Evolutionary conservation across 2,797 vertebrate genomes (phyloP).

Genomic region (Basileuterus tristriatus): DNA sequence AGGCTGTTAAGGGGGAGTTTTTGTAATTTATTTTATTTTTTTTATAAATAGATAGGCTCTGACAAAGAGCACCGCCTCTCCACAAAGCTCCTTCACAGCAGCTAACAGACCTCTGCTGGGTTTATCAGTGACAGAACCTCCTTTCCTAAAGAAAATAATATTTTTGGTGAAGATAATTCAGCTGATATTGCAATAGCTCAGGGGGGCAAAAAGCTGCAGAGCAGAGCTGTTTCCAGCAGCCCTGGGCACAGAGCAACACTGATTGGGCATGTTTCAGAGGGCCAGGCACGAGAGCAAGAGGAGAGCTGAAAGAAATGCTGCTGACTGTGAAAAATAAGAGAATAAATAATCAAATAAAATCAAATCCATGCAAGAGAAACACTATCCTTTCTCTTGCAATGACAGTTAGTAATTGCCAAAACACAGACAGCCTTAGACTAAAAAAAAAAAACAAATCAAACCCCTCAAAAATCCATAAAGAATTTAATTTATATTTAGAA

Average conservation of each 20-base stretch:
- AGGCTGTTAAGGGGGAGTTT: not conserved
- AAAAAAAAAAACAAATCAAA: too few relatives aligned
- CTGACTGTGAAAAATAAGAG: not conserved
- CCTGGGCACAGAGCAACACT: not conserved
- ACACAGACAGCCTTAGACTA: not conserved
- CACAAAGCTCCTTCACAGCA: not conserved
- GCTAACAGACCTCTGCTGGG: slow-evolving; percentile 46
- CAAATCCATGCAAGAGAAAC: not conserved
- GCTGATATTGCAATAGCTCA: slow-evolving; percentile 4
- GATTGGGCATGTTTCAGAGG: rapidly evolving
- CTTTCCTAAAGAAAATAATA: slow-evolving; percentile 56
- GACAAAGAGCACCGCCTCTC: slow-evolving; percentile 42
- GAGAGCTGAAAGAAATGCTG: not conserved
- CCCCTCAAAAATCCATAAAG: not conserved
- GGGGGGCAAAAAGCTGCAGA: not conserved
- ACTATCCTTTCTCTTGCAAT: not conserved
- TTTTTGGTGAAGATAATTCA: slow-evolving; percentile 16
- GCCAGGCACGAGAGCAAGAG: not conserved
- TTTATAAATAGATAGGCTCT: slow-evolving; percentile 13
- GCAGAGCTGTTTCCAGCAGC: not conserved
- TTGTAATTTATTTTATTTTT: slow-evolving; percentile 51
- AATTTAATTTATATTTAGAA: not conserved
- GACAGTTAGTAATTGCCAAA: not conserved
- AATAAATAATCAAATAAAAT: not conserved
- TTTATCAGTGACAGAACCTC: slow-evolving; percentile 50